Conservation (phyloP, 2,797 vertebrate genomes). For the Toxotes lorentzi region DNA sequence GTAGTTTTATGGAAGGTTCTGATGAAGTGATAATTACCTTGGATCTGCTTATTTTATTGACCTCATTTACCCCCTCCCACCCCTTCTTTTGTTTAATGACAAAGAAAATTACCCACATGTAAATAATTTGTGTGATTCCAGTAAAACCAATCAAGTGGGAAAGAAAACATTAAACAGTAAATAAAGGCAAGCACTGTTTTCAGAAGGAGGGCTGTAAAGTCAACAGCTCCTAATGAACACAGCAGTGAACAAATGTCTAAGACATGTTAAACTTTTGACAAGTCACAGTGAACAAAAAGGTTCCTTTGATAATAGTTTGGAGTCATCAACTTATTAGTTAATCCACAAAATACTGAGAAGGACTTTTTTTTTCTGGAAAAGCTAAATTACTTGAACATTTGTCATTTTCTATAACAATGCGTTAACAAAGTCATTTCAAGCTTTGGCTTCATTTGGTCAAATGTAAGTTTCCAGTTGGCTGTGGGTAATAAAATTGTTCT, state of each 20-base stretch:
- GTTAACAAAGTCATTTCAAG: no score
- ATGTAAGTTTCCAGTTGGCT: not conserved
- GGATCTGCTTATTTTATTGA: conserved; percentile 17
- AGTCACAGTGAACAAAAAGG: not conserved
- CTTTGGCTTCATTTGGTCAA: not conserved
- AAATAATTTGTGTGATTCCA: conserved; percentile 49
- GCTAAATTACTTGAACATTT: not conserved
- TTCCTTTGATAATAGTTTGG: not conserved
- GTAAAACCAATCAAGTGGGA: conserved; percentile 27
- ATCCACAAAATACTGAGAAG: not conserved
- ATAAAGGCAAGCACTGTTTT: not conserved
- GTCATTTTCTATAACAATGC: not conserved
- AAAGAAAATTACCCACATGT: conserved; percentile 47
- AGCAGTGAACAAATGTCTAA: not conserved
- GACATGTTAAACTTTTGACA: not conserved
- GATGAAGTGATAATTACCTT: conserved; percentile 15
- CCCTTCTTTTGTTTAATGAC: conserved; percentile 39
- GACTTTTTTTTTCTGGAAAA: not conserved
- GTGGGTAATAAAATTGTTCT: not conserved
- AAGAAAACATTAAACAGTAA: not conserved
- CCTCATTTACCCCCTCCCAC: conserved; percentile 15
- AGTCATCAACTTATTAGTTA: not conserved
- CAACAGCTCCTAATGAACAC: not conserved
- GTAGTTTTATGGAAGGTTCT: not conserved
- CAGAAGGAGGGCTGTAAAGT: not conserved